These are phyloP conservation scores for Myanophis thanlyinensis DNA, from an alignment of 2,113 vertebrate genomes.

Conservation along the genomic window DNA sequence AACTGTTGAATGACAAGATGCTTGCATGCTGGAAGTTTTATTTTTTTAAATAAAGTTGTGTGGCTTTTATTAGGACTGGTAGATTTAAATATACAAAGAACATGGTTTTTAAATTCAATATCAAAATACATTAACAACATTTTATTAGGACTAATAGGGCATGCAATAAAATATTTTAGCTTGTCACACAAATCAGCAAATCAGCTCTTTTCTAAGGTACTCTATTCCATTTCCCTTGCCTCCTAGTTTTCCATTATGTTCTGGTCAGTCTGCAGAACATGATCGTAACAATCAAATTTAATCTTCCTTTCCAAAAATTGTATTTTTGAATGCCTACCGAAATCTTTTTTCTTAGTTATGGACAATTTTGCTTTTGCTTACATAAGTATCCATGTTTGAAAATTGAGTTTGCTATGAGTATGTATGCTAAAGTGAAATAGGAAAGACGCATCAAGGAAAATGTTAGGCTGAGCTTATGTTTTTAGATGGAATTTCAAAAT, in stretches of 20 bases:
- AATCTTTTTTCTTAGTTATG: not conserved
- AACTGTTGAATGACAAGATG: not conserved
- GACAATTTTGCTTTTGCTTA: not conserved
- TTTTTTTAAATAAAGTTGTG: conserved; percentile 22
- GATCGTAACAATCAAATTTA: not conserved
- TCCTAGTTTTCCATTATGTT: not conserved
- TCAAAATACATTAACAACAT: conserved; percentile 8
- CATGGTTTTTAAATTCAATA: conserved; percentile 3
- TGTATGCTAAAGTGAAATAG: not conserved
- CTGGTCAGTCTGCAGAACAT: not conserved
- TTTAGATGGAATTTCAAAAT: accelerated
- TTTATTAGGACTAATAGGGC: not conserved
- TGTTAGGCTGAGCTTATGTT: not conserved
- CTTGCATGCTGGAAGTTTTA: conserved; percentile 2
- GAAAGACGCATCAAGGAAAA: not conserved
- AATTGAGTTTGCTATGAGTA: not conserved
- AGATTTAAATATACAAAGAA: conserved; percentile 32
- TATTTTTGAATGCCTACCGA: not conserved
- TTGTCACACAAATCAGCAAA: not conserved
- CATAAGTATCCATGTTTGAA: not conserved
- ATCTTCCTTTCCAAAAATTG: not conserved
- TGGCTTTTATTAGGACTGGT: conserved; percentile 29
- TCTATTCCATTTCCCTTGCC: not conserved
- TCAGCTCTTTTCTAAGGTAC: not conserved
- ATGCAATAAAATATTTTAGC: not conserved